Evolutionary conservation across 2,888 invertebrate species (phyloP), one percentile per base, ranked within the genome.

Genomic region (Serrognathus titanus): DNA sequence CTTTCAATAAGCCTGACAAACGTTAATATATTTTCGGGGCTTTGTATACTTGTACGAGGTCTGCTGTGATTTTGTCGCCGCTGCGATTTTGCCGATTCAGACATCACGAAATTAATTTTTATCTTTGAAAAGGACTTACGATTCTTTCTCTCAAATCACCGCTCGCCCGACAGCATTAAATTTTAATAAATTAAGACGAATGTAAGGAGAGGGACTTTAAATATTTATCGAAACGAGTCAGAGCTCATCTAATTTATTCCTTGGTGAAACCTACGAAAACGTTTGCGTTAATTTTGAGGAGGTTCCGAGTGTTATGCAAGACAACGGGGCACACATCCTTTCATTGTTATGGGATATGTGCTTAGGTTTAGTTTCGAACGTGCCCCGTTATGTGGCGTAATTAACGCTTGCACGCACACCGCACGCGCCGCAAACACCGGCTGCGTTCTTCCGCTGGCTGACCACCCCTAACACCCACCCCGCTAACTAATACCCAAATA

Each of bases 361-460:
- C 24, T 31, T 31, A 31, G 24, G 24, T 31, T 31, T 31, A 31
- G 24, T 31, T 31, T 31, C 24, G 24, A 31, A 31, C 24, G 24
- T 31, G 24, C 62, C 63, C 72, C 71, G 62, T 69, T 66, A 63
- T 67, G 71, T 66, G 70, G 70, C 66, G 69, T 69, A 71, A 72
- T 72, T 71, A 72, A 72, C 72, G 71, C 71, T 69, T 67, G 66
- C 69, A 69, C 71, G 71, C 70, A 69, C 69, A 69, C 71, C 70
- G 67, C 71, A 71, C 70, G 69, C 67, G 69, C 72, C 71, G 64
- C 71, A 70, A 70, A 70, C 68, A 69, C 69, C 69, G 68, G 68
- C 68, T 65, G 66, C 64, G 66, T 70, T 70, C 70, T 72, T 72
- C 71, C 69, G 70, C 70, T 68, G 66, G 66, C 66, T 71, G 70